Conservation (phyloP, 1,140 invertebrate genomes). For the Tetraneura akinire region DNA sequence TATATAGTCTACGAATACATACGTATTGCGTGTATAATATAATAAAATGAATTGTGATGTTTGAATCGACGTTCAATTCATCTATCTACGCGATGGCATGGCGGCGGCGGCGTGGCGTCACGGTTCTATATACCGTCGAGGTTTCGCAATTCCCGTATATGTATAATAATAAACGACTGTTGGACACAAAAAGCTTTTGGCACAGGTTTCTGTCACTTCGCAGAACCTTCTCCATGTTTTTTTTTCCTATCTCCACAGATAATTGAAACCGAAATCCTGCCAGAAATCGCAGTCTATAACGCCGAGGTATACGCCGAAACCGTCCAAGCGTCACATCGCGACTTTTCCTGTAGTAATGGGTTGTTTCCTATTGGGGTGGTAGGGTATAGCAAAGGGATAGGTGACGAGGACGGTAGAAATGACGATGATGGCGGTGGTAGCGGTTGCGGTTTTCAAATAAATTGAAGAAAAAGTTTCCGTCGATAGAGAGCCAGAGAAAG, state of each 20-base stretch:
- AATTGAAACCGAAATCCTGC: slow-evolving; percentile 45
- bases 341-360: slow-evolving; percentile 40
- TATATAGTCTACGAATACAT: not conserved
- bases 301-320: not conserved
- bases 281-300: slow-evolving; percentile 36
- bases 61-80: slow-evolving; percentile 33
- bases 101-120: no score
- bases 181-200: slow-evolving; percentile 42
- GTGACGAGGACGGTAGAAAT: not conserved
- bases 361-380: slow-evolving; percentile 44
- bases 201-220: slow-evolving; percentile 43
- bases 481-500: not conserved
- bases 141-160: no score
- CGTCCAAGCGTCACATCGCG: slow-evolving; percentile 38
- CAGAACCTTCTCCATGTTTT: slow-evolving; percentile 15
- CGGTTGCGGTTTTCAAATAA: not conserved
- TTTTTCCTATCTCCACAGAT: slow-evolving; percentile 41
- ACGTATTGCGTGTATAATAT: not conserved
- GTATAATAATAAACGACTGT: slow-evolving; percentile 42
- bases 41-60: no score
- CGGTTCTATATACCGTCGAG: not conserved
- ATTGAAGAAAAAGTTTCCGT: not conserved
- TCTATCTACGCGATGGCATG: no score
- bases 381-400: no score
- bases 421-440: not conserved